Evolutionary conservation across 2,797 vertebrate genomes (phyloP).

Genomic region (Sciurus vulgaris): DNA sequence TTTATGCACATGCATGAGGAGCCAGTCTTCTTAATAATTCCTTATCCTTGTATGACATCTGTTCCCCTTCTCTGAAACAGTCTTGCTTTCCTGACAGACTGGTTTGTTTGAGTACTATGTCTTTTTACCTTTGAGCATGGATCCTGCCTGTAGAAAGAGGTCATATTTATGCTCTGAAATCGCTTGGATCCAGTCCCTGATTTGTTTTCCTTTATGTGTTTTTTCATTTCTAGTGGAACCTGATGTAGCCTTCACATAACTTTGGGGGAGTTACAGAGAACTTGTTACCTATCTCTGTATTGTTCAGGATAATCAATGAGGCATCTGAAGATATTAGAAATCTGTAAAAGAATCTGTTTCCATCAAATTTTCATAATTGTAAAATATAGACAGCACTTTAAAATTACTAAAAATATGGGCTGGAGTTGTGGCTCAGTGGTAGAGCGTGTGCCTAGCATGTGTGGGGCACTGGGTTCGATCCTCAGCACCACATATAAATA

Average conservation of each 20-base stretch:
- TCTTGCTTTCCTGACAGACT: neutral
- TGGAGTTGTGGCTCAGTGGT: no score
- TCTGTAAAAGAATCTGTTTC: slow-evolving; percentile 5
- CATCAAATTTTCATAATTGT: neutral
- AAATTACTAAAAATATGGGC: slow-evolving; percentile 35
- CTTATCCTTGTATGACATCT: slow-evolving; percentile 28
- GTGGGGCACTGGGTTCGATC: no score
- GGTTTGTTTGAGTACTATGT: neutral
- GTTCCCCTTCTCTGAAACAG: slow-evolving; percentile 16
- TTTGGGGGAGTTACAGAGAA: neutral
- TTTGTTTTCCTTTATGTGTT: slow-evolving; percentile 38
- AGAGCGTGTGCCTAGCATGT: no score
- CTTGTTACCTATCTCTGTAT: neutral
- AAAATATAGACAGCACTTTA: slow-evolving; percentile 27
- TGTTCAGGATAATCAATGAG: slow-evolving; percentile 44
- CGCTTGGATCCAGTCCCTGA: neutral
- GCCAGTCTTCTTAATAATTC: slow-evolving; percentile 20
- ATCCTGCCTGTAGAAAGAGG: slow-evolving; percentile 28
- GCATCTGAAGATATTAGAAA: slow-evolving; percentile 56
- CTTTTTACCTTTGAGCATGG: slow-evolving; percentile 38
- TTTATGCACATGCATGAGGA: slow-evolving; percentile 19
- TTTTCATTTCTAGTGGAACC: slow-evolving; percentile 13
- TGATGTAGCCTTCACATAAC: slow-evolving; percentile 22
- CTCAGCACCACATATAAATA: no score
- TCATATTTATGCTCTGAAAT: slow-evolving; percentile 4